Evolutionary conservation across 1,140 invertebrate genomes (phyloP), one percentile per base, ranked within the genome.

Genomic region (Harpegnathos saltator): DNA sequence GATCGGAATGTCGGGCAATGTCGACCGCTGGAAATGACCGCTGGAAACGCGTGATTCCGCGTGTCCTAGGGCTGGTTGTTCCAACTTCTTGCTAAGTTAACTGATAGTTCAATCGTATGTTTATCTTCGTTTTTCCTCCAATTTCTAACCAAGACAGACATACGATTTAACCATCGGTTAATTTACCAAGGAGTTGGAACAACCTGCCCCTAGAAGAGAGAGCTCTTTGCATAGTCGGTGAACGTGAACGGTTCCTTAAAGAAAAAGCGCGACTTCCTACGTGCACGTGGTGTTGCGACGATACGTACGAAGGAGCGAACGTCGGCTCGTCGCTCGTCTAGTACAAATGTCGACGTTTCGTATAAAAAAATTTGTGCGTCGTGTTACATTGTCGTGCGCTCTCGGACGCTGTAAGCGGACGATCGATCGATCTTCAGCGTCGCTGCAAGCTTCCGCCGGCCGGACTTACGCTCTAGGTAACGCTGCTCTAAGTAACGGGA

Each of bases 351-450:
- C 38, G 38, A 44, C 11, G 38, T 44, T 44, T 44, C 38, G 38
- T 44, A 48, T 54, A 52, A 54, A 44, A 69, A 69, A 69, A 69
- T 78, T 78, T 78, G 75, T 78, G 75, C 75, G 75, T 78, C 62
- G 22, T 68, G 56, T 78, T 26, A 56, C 38, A 44, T 44, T 68
- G 44, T 78, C 75, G 33, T 69, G 63, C 50, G 52, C 24, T 44
- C 22, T 44, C 22, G 9, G 12, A 58, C 33, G 22, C 7, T 1
- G n/a, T 69, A 78, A 54, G 74, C 44, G 29, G 29, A 68, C 26
- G n/a, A 33, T n/a, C n/a, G 29, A 17, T 12, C 15, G 56, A 73
- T 22, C 7, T 22, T 48, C 38, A 63, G 24, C 33, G 19, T 62
- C 24, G 56, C 58, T n/a, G 44, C 29, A 65, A 63, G 15, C 59